These are phyloP conservation scores for Magallana nippona DNA, from an alignment of 2,888 invertebrate species.

Conservation along the genomic window DNA sequence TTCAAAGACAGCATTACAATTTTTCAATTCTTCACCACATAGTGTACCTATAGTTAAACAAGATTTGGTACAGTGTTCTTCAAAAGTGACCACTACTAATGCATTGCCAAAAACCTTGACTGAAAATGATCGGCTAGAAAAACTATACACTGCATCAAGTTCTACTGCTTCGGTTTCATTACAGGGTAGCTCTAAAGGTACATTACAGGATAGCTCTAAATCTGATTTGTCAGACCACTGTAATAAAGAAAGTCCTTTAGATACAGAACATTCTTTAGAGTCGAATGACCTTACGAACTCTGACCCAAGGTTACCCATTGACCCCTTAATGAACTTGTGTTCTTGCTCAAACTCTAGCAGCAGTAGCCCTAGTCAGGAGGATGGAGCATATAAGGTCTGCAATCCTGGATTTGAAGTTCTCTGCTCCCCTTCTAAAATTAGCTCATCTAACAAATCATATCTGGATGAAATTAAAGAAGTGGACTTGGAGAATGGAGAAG, in stretches of 20 bases:
- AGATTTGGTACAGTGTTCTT: background rate
- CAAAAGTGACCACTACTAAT: background rate
- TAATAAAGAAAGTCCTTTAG: background rate
- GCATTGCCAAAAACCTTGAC: background rate
- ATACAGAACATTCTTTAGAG: background rate
- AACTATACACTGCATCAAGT: background rate
- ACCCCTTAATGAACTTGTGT: background rate
- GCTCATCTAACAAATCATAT: background rate
- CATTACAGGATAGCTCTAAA: constrained; percentile 8
- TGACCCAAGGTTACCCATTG: background rate
- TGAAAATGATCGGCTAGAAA: background rate
- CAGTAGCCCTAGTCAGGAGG: background rate
- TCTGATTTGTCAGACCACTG: background rate
- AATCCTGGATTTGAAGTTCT: constrained; percentile 22
- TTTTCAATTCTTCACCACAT: too few species aligned
- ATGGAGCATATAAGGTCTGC: background rate
- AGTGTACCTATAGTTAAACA: background rate
- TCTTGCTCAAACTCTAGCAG: background rate
- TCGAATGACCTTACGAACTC: background rate
- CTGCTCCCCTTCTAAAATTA: background rate
- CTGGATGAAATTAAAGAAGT: too few species aligned
- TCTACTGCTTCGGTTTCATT: too few species aligned
- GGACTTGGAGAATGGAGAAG: background rate
- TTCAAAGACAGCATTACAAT: too few species aligned
- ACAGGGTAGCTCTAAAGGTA: constrained; percentile 21